Percentiles rank a stretch among this genome's conserved stretches.
These are phyloP conservation scores for Morpho achilles DNA, from an alignment of 2,888 invertebrate species.

Conservation along the genomic window DNA sequence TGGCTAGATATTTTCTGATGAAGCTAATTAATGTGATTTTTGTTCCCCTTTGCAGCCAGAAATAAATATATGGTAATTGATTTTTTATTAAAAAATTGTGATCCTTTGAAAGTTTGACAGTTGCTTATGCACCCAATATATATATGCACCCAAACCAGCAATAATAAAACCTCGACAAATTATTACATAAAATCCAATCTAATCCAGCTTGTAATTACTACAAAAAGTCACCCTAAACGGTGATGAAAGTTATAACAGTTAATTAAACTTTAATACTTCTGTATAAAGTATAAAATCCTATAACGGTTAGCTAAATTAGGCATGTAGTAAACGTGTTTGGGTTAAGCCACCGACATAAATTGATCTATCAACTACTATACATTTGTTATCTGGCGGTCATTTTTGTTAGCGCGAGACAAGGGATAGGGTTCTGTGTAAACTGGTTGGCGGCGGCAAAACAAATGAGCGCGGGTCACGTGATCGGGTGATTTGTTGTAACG, in stretches of 20 bases:
- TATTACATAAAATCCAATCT: constrained; percentile 14
- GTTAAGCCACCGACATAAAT: constrained; percentile 34
- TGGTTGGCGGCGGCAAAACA: constrained; percentile 37
- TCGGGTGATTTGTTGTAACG: constrained; percentile 69
- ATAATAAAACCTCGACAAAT: not conserved
- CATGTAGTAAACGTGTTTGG: constrained; percentile 39
- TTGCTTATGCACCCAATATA: too few species aligned
- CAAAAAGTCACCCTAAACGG: constrained; percentile 12
- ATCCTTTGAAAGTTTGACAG: too few species aligned
- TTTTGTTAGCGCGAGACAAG: constrained; percentile 15
- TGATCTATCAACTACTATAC: constrained; percentile 30
- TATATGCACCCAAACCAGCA: too few species aligned
- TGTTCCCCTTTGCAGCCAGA: too few species aligned
- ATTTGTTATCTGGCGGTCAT: constrained; percentile 13
- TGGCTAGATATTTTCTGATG: too few species aligned
- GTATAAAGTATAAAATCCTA: constrained; percentile 30
- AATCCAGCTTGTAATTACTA: constrained; percentile 15
- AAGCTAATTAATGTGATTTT: too few species aligned
- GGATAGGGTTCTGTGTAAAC: constrained; percentile 13
- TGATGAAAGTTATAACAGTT: constrained; percentile 1
- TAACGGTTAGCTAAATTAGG: constrained; percentile 29
- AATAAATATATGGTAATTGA: too few species aligned
- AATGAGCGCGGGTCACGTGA: constrained; percentile 67
- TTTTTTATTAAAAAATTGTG: too few species aligned
- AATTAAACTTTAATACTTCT: constrained; percentile 24